Evolutionary conservation across 2,888 invertebrate genomes (phyloP), one percentile per base, ranked within the genome.

Genomic region (Camptogramma bilineatum): DNA sequence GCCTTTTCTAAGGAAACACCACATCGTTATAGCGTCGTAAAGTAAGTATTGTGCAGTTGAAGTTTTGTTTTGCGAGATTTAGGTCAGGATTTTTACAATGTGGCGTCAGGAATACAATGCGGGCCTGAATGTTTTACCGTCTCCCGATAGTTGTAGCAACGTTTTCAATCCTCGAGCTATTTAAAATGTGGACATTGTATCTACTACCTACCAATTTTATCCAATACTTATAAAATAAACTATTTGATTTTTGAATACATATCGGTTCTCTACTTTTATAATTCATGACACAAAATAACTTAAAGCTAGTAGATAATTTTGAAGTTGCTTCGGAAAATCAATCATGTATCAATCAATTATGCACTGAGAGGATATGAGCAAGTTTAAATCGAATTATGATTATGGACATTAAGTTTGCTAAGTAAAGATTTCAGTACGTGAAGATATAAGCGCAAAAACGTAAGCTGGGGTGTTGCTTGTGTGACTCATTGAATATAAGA

Each of bases 1-100:
- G 81, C 79, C 90, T 87, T 88, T 91, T 93, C 91, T 91, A 88
- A 86, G 88, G 90, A 89, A 90, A 90, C 90, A 91, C 91, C 91
- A 91, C 91, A 90, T 92, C 92, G 92, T 92, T 91, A 93, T 90
- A 82, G 87, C 86, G 81, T 89, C 88, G 86, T 91, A 91, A 93
- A 93, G 85, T 86, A 88, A 85, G 86, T 87, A 91, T 91, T 91
- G 91, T 90, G 86, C 83, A 86, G 82, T 80, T 73, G 78, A 78
- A 85, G 86, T 90, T 90, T 91, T 90, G 90, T 92, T 91, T 90
- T 84, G 88, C 85, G 79, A 86, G 90, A 91, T 91, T 90, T 91
- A 83, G 91, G 90, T 91, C 91, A 90, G 87, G 71, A 88, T 88
- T 90, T 92, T 91, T 91, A 90, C 87, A 90, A 86, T 84, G 86